Percentiles rank a stretch among this genome's conserved stretches.
These are phyloP conservation scores for Daktulosphaira vitifoliae DNA, from an alignment of 1,140 invertebrate genomes.

Conservation along the genomic window DNA sequence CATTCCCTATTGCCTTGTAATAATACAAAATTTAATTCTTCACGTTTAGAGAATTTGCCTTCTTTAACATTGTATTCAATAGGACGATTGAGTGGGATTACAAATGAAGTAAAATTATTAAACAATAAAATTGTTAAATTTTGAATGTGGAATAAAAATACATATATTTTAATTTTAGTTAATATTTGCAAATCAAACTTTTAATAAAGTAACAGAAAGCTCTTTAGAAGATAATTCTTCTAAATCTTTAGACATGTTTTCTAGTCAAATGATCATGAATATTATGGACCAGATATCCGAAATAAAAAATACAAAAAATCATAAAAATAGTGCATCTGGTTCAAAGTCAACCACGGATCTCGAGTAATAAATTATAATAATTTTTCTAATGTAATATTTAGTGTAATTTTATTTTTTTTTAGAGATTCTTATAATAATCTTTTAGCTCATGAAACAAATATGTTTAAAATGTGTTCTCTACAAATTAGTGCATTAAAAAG, in stretches of 20 bases:
- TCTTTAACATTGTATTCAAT: constrained; percentile 14
- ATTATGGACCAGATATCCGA: constrained; percentile 48
- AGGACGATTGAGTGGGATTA: constrained; percentile 46
- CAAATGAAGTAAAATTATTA: constrained; percentile 46
- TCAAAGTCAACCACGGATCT: no score
- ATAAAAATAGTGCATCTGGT: no score
- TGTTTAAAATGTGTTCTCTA: constrained; percentile 46
- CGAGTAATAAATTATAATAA: no score
- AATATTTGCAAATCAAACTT: neutral
- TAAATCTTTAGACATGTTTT: constrained; percentile 40
- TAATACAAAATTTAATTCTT: constrained; percentile 22
- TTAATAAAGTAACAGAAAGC: neutral
- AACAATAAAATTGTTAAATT: no score
- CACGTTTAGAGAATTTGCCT: constrained; percentile 5
- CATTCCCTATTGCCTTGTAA: constrained; percentile 22
- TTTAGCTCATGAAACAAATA: constrained; percentile 44
- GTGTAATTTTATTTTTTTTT: neutral
- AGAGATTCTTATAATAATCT: constrained; percentile 40
- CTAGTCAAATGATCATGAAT: constrained; percentile 48
- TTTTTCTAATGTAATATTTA: no score
- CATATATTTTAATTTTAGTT: constrained; percentile 3
- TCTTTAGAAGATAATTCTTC: neutral
- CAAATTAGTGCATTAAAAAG: constrained; percentile 54
- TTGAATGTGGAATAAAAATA: neutral
- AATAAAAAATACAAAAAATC: constrained; percentile 40